Evolutionary conservation across 1,140 invertebrate genomes (phyloP).

Genomic region (Halictus rubicundus): DNA sequence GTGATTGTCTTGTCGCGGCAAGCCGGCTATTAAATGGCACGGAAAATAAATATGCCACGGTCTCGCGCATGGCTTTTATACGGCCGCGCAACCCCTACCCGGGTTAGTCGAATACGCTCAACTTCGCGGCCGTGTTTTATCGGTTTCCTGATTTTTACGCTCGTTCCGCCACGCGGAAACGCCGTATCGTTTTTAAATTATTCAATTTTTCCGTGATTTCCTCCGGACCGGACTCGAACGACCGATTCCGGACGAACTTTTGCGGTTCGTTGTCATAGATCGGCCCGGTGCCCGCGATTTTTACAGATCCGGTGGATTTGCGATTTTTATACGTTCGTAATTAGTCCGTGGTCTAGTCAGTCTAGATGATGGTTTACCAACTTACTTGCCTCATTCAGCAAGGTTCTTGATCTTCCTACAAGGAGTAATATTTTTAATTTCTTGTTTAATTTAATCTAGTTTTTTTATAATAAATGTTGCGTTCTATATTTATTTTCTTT

Average conservation of each 20-base stretch:
- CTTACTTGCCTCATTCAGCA: no score
- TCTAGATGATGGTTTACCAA: no score
- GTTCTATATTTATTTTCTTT: no score
- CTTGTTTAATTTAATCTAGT: no score
- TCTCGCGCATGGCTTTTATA: constrained; percentile 18
- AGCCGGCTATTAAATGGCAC: constrained; percentile 56
- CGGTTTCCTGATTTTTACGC: not conserved
- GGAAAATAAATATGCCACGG: constrained; percentile 63
- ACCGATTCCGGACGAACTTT: not conserved
- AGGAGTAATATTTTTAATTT: no score
- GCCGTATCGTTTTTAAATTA: not conserved
- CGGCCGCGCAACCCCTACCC: not conserved
- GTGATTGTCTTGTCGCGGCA: constrained; percentile 62
- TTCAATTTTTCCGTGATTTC: not conserved
- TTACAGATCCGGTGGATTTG: no score
- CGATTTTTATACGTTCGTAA: no score
- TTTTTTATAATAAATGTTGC: no score
- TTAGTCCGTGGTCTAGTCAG: no score
- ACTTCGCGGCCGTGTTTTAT: constrained; percentile 37
- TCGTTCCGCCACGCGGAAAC: not conserved
- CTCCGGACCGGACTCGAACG: not conserved
- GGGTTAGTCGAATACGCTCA: constrained; percentile 11
- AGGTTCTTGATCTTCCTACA: no score
- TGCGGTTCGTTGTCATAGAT: no score
- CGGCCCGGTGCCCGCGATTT: no score